Base-by-base conservation (phyloP, 2,888 invertebrate genomes). In the Heliconius erato region DNA sequence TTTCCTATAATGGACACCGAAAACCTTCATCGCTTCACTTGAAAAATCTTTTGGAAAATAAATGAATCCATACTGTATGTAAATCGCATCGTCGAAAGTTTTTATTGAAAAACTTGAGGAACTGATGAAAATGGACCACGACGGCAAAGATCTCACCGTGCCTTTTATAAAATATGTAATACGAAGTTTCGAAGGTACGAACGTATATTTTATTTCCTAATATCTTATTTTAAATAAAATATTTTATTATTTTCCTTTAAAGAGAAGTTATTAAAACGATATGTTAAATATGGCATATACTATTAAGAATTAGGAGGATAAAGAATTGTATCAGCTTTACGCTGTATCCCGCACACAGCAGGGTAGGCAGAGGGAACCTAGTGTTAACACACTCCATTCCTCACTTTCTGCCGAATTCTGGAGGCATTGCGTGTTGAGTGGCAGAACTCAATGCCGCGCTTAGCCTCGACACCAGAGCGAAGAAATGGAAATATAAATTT, bases 51-150 rank as follows among this genome's bases (percentile, higher is more conserved):
- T 94, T 89, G 91, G 91, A 92, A 94, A 95, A 95, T 94, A 94
- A 94, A 94, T 94, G 95, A 95, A 94, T 94, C 94, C 93, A 93
- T 93, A 93, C 93, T 94, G 95, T 95, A 95, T 95, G 95, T 94
- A 95, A 95, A 95, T 95, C 93, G 92, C 92, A 92, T 91, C 92
- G 92, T 92, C 89, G 91, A 94, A 95, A 95, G 94, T 95, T 96
- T 96, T 95, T 95, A 95, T 95, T 95, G 95, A 95, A 96, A 96
- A 96, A 95, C 95, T 95, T 96, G 93, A 95, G 91, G 92, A 92
- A 92, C 93, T 94, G 93, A 95, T 95, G 94, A 94, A 95, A 95
- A 95, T 94, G 94, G 93, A 92, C 90, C 90, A 92, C 92, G 89
- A 91, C 92, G 91, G 91, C 92, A 92, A 93, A 93, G 92, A 93